Conservation (phyloP, 2,888 invertebrate genomes). For the Sialis lutaria region DNA sequence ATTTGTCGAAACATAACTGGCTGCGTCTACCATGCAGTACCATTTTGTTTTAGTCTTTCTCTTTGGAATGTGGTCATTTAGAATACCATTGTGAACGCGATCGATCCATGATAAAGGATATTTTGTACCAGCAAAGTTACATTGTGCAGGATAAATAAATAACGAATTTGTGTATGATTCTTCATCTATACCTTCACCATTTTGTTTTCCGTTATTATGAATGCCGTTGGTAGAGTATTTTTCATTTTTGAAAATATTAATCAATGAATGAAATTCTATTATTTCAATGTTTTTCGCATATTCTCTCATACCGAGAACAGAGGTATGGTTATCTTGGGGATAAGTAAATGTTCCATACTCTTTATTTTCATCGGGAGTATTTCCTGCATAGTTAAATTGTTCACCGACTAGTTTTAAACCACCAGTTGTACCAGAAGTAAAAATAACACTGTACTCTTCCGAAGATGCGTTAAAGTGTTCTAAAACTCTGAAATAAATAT, state of each 20-base stretch:
- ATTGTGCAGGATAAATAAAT: slow-evolving; percentile 79
- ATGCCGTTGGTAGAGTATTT: slow-evolving; percentile 21
- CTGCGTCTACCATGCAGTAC: slow-evolving; percentile 76
- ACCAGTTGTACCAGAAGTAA: slow-evolving; percentile 88
- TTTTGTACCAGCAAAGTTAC: slow-evolving; percentile 87
- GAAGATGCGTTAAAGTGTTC: slow-evolving; percentile 65
- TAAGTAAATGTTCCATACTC: slow-evolving; percentile 53
- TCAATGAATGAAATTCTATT: slow-evolving; percentile 38
- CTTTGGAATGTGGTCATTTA: slow-evolving; percentile 25
- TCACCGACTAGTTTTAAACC: slow-evolving; percentile 73
- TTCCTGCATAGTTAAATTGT: slow-evolving; percentile 43
- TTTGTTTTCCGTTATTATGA: not conserved
- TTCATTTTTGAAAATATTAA: slow-evolving; percentile 19
- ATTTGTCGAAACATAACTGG: slow-evolving; percentile 62
- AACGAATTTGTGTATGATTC: slow-evolving; percentile 32
- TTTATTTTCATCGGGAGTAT: slow-evolving; percentile 14
- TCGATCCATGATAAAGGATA: slow-evolving; percentile 63
- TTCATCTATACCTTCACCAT: not conserved
- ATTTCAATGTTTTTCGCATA: slow-evolving; percentile 39
- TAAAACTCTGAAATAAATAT: slow-evolving; percentile 42
- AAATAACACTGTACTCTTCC: slow-evolving; percentile 72
- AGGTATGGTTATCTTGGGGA: slow-evolving; percentile 85
- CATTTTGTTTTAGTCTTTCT: slow-evolving; percentile 32
- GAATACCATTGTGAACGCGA: slow-evolving; percentile 38
- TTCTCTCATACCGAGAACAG: slow-evolving; percentile 83